These are phyloP conservation scores for Oreochromis aureus DNA, from an alignment of 2,113 vertebrate genomes.

Conservation along the genomic window DNA sequence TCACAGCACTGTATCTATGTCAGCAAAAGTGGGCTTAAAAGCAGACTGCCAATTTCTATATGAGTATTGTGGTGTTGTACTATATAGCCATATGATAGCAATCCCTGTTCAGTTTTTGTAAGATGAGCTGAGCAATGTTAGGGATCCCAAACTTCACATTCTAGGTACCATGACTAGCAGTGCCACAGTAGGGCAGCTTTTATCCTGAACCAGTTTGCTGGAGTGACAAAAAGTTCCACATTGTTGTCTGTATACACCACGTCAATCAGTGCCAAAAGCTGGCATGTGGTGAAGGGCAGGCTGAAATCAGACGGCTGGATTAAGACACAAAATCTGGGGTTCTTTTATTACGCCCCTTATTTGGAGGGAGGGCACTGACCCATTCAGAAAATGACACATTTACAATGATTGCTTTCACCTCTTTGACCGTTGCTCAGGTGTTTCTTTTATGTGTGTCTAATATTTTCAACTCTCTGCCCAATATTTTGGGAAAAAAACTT, in stretches of 20 bases:
- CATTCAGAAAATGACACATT: not conserved
- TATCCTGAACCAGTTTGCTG: not conserved
- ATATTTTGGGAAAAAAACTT: not conserved
- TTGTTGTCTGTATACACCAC: not conserved
- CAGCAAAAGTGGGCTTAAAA: not conserved
- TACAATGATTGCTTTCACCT: conserved; percentile 1
- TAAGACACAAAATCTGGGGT: not conserved
- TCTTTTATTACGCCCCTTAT: not conserved
- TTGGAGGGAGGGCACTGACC: not conserved
- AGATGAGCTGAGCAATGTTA: not conserved
- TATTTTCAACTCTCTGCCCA: not conserved
- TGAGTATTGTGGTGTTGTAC: not conserved
- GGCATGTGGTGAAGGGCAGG: not conserved
- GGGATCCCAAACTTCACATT: not conserved
- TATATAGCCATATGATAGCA: not conserved
- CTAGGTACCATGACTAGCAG: not conserved
- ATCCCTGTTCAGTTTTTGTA: not conserved
- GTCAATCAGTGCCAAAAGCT: not conserved
- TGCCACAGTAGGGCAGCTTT: not conserved
- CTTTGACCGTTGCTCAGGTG: not conserved
- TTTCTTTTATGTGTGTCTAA: not conserved
- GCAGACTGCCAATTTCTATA: not conserved
- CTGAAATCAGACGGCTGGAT: not conserved
- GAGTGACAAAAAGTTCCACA: not conserved
- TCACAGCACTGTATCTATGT: not conserved